Evolutionary conservation across 2,113 vertebrate genomes (phyloP).

Genomic region (Macrotis lagotis): DNA sequence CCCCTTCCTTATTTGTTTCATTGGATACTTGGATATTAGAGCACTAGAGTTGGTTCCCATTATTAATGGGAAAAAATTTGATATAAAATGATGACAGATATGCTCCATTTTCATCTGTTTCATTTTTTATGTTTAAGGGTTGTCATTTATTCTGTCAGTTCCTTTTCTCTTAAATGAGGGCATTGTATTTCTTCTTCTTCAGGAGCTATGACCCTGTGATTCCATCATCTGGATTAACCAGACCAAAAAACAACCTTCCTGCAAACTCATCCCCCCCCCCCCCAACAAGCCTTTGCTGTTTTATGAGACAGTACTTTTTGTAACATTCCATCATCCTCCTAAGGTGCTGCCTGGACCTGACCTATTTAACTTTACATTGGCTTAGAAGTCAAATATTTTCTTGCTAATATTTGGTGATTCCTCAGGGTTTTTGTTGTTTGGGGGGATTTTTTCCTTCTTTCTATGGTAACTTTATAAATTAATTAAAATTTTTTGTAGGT

Average conservation of each 20-base stretch:
- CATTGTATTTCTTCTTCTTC: not conserved
- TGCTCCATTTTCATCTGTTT: too few relatives aligned
- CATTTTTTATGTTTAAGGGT: too few relatives aligned
- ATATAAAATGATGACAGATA: too few relatives aligned
- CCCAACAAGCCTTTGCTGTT: not conserved
- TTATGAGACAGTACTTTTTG: not conserved
- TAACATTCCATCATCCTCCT: not conserved
- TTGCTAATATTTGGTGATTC: not conserved
- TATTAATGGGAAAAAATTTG: too few relatives aligned
- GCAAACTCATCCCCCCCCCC: not conserved
- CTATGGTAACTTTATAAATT: not conserved
- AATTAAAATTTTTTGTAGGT: not conserved
- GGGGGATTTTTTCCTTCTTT: not conserved
- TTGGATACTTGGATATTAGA: too few relatives aligned
- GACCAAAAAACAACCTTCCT: not conserved
- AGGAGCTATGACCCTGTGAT: not conserved
- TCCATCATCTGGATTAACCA: not conserved
- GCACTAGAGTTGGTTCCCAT: too few relatives aligned
- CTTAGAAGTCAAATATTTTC: not conserved
- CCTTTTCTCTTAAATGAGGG: too few relatives aligned
- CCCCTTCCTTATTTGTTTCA: too few relatives aligned
- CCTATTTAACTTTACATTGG: not conserved
- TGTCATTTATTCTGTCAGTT: too few relatives aligned
- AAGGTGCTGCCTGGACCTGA: not conserved
- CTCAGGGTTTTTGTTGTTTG: too few relatives aligned